Evolutionary conservation across 2,113 vertebrate genomes (phyloP), one percentile per base, ranked within the genome.

Genomic region (Plotosus lineatus): DNA sequence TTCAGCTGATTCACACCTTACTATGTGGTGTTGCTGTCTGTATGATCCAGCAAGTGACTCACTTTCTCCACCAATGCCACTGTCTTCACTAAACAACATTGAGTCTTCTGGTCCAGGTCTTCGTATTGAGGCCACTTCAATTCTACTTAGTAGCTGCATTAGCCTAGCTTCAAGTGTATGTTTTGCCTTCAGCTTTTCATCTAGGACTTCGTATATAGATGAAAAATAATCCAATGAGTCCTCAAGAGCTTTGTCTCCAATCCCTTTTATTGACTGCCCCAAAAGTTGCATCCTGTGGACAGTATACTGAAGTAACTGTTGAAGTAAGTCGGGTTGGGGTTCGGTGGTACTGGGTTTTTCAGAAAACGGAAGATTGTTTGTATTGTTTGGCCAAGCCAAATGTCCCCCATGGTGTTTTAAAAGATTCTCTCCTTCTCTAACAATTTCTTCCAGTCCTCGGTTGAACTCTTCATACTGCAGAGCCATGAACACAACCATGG

Each of bases 271-370:
- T 0, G 90, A 92, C 53, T 92, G 87, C 0, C 93, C 92, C 76
- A 98, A 90, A 38, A 83, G 73, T 81, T 91, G 92, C 94, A 98
- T 96, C 91, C 95, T 95, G 88, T 95, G 94, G 53, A 96, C 92
- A 0, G 96, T 98, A 86, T 98, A 97, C 85, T 96, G 96, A 74
- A 99, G 93, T 3, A 99, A 93, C 87, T 99, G 96, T 51, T 97
- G 96, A 81, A 99, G 83, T 85, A 99, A 94, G 84, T 97, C 96
- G 0, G 98, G 97, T 51, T 90, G 92, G 42, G 89, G 87, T 28
- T 94, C 89, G 51, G 77, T 91, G 90, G 78, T 90, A 80, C 26
- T 19, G 4, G 77, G n/a, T 17, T 51, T 85, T 12, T 86, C 19
- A 28, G 87, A 85, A 36, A 87, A 84, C 50, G 91, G 89, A 53